These are phyloP conservation scores for Trichogramma dendrolimi DNA, from an alignment of 2,888 invertebrate species.

Conservation along the genomic window DNA sequence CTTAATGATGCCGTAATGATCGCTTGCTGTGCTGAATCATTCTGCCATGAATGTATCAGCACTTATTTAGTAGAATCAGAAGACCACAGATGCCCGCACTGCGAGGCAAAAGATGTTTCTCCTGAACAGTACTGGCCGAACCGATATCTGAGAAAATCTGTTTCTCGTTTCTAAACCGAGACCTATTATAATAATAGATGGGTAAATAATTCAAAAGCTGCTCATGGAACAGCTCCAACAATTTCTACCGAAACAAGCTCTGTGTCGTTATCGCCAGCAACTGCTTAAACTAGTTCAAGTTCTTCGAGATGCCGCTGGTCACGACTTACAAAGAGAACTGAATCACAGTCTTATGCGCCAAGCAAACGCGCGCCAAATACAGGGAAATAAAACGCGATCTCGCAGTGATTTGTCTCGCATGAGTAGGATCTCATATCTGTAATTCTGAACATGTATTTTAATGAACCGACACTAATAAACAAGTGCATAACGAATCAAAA, in stretches of 20 bases:
- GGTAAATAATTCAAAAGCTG: no score
- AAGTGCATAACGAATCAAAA: no score
- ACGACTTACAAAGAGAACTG: conserved; percentile 42
- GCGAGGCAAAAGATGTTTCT: conserved; percentile 86
- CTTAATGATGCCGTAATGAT: conserved; percentile 95
- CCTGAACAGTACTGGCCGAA: conserved; percentile 92
- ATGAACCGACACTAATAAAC: no score
- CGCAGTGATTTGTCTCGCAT: conserved; percentile 56
- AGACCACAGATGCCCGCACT: conserved; percentile 92
- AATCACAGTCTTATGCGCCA: conserved; percentile 45
- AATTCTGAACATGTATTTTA: no score
- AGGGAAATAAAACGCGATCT: conserved; percentile 47
- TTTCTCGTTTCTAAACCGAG: conserved; percentile 85
- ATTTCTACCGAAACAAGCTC: conserved; percentile 11
- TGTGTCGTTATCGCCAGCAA: not conserved
- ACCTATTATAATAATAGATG: conserved; percentile 91
- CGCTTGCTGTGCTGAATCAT: conserved; percentile 96
- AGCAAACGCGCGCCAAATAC: conserved; percentile 46
- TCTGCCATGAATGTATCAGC: conserved; percentile 97
- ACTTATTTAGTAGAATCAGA: conserved; percentile 85
- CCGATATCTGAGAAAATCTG: conserved; percentile 82
- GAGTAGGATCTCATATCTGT: no score
- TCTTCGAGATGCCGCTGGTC: conserved; percentile 51
- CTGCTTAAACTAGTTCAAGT: not conserved
- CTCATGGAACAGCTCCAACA: not conserved